Percentiles rank a stretch among this genome's conserved stretches.
These are phyloP conservation scores for Syngnathus acus DNA, from an alignment of 2,797 vertebrate genomes.

Conservation along the genomic window DNA sequence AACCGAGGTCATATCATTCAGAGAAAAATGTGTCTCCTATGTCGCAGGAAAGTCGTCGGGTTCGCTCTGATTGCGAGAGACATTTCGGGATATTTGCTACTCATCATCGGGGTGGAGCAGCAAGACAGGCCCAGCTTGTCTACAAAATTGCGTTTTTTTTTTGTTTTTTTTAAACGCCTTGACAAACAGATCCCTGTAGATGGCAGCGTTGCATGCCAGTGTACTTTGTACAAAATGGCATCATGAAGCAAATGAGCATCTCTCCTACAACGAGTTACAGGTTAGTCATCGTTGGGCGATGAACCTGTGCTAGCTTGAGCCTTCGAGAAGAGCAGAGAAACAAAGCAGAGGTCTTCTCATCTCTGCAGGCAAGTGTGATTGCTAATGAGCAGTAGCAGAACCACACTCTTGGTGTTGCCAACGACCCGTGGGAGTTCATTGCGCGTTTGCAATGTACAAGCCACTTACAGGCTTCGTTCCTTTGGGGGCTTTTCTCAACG, in stretches of 20 bases:
- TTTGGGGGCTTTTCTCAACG: constrained; percentile 34
- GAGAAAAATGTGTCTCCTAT: background rate
- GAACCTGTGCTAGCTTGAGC: background rate
- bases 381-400: constrained; percentile 72
- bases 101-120: too few species aligned
- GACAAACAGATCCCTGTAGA: too few species aligned
- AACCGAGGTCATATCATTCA: background rate
- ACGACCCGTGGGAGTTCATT: constrained; percentile 38
- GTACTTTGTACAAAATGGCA: too few species aligned
- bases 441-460: background rate
- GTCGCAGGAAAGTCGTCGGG: background rate
- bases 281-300: background rate
- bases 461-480: constrained; percentile 32
- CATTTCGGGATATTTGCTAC: too few species aligned
- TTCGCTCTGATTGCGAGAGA: too few species aligned
- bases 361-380: constrained; percentile 66
- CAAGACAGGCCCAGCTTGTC: too few species aligned
- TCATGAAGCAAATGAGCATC: constrained; percentile 21
- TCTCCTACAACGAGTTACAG: background rate
- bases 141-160: too few species aligned
- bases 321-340: background rate
- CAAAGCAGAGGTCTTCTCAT: constrained; percentile 33
- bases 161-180: too few species aligned
- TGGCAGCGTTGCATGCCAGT: too few species aligned
- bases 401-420: constrained; percentile 55